Base-by-base conservation (phyloP, 2,797 vertebrate species). In the Xiphorhynchus erythropygius region DNA sequence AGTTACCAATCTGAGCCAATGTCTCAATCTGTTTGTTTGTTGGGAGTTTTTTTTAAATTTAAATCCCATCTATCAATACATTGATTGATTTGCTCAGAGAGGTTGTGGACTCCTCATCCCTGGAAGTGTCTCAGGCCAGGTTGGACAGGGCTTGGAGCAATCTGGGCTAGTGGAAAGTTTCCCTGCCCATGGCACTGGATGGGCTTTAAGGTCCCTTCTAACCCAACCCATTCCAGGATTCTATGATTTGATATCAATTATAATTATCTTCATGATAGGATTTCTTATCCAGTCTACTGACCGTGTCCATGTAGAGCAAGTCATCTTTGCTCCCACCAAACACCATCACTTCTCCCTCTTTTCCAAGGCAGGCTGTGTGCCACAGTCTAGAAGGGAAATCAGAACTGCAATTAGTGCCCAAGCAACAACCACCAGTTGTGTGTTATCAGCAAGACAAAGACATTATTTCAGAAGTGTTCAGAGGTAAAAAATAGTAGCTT, bases 301-400 rank as follows among this genome's bases (percentile, higher is more conserved):
- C 99, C 27, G 98, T 99, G 97, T 99, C 99, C 68, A 99, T 98
- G 28, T 99, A 98, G 60, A 99, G 98, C 90, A 99, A 97, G 97
- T 99, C 98, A 97, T 99, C 99, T 95, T 99, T 99, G 95, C 99
- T 99, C 84, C 99, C 99, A 90, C 99, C 99, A 93, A 99, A 99
- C 94, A 99, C 99, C 96, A 99, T 97, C 86, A 99, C 98, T 93
- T 99, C 99, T 81, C 98, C 98, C 95, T 99, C 99, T 97, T 98
- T 99, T 50, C 98, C 98, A 30, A 98, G 96, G 96, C 98, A 99
- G 17, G 99, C 99, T 10, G 99, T 99, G 95, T 99, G 99, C 99
- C 99, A 99, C 96, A 99, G 97, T 95, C 99, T 99, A 73, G 19
- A 91, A 96, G 93, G 32, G 69, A 90, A 79, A 78, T 37, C 73